These are phyloP conservation scores for Thamnophis elegans DNA, from an alignment of 2,797 vertebrate species.

Conservation along the genomic window DNA sequence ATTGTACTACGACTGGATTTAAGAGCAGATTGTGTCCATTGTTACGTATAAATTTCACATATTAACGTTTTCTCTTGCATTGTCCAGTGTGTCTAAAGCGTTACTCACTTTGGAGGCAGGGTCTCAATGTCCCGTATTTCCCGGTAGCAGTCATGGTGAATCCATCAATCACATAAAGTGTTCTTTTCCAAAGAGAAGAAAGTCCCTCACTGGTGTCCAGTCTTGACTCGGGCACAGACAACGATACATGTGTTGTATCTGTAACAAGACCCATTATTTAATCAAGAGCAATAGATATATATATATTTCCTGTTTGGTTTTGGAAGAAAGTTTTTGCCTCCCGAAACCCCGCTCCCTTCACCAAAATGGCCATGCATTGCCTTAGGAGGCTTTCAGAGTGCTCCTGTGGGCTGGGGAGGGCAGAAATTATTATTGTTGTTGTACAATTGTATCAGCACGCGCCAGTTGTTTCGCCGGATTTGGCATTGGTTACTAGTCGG, in stretches of 20 bases:
- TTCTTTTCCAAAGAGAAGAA: too few relatives aligned
- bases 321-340: too few relatives aligned
- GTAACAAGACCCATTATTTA: conserved; percentile 27
- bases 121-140: conserved; percentile 99
- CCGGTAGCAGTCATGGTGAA: conserved; percentile 96
- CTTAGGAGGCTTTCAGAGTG: too few relatives aligned
- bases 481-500: too few relatives aligned
- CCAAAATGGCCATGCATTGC: too few relatives aligned
- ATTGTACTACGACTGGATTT: not conserved
- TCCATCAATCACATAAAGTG: conserved; percentile 95
- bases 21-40: not conserved
- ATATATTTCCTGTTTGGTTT: too few relatives aligned
- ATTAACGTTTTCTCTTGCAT: not conserved
- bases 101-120: conserved; percentile 87
- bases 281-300: not conserved
- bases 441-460: too few relatives aligned
- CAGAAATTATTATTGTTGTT: too few relatives aligned
- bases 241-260: conserved; percentile 99
- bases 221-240: conserved; percentile 92
- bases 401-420: too few relatives aligned
- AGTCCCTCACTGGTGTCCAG: conserved; percentile 95
- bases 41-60: not conserved
- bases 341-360: too few relatives aligned
- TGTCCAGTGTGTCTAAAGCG: not conserved
- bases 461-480: too few relatives aligned